Conservation (phyloP, 1,140 invertebrate genomes). For the Pinna nobilis region DNA sequence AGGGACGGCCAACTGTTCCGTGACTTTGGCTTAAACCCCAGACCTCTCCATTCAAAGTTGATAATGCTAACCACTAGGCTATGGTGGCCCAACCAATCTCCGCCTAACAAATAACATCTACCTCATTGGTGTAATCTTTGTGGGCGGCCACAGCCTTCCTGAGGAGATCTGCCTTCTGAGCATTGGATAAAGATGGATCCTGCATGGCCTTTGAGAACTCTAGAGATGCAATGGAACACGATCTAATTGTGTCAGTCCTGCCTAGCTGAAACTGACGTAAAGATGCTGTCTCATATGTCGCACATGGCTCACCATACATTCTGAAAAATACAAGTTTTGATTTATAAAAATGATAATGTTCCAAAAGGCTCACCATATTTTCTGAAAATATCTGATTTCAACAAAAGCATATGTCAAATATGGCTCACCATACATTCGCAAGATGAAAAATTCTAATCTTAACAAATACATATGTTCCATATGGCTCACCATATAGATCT, state of each 20-base stretch:
- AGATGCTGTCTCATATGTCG: slow-evolving; percentile 92
- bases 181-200: slow-evolving; percentile 71
- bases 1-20: too few relatives aligned
- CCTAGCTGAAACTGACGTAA: slow-evolving; percentile 87
- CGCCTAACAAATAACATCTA: slow-evolving; percentile 64
- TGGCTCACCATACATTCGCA: too few relatives aligned
- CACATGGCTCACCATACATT: slow-evolving; percentile 84
- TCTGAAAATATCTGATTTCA: too few relatives aligned
- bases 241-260: slow-evolving; percentile 93
- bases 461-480: too few relatives aligned
- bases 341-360: not conserved
- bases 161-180: slow-evolving; percentile 77
- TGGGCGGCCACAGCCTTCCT: slow-evolving; percentile 85
- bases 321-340: too few relatives aligned
- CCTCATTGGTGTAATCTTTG: slow-evolving; percentile 86
- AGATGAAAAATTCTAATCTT: too few relatives aligned
- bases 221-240: slow-evolving; percentile 87
- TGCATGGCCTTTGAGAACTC: slow-evolving; percentile 84
- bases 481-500: too few relatives aligned
- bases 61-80: too few relatives aligned
- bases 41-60: too few relatives aligned
- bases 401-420: too few relatives aligned
- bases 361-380: too few relatives aligned
- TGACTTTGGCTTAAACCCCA: too few relatives aligned
- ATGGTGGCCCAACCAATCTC: slow-evolving; percentile 85